Percentiles rank a stretch among this genome's conserved stretches.
Evolutionary conservation across 2,113 vertebrate species (phyloP).

Genomic region (Nothobranchius furzeri): DNA sequence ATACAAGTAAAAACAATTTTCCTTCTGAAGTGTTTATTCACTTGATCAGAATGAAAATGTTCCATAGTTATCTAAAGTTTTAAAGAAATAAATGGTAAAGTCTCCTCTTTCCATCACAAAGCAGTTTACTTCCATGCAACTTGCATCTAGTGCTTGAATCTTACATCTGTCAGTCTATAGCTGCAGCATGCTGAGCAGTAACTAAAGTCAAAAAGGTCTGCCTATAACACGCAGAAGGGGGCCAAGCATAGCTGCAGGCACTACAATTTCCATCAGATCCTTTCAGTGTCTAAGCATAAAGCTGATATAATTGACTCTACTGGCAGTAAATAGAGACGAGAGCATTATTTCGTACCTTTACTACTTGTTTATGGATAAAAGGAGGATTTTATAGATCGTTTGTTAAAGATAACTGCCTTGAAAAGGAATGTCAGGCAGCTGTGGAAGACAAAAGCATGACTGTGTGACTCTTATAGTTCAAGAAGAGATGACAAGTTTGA

Average conservation of each 20-base stretch:
- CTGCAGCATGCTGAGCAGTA: constrained; percentile 46
- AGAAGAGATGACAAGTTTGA: constrained; percentile 30
- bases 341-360: constrained; percentile 33
- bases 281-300: constrained; percentile 50
- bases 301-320: constrained; percentile 39
- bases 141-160: constrained; percentile 22
- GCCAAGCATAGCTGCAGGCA: constrained; percentile 33
- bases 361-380: constrained; percentile 46
- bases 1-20: no score
- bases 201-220: constrained; percentile 45
- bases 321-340: constrained; percentile 29
- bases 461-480: constrained; percentile 41
- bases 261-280: constrained; percentile 51
- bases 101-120: background rate
- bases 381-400: constrained; percentile 32
- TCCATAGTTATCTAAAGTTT: no score
- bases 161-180: constrained; percentile 29
- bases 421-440: constrained; percentile 30
- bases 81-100: background rate
- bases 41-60: no score
- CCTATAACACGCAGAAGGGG: constrained; percentile 37
- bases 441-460: constrained; percentile 23
- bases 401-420: constrained; percentile 36
- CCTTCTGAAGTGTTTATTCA: no score
- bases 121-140: background rate